Conservation (phyloP, 2,888 invertebrate species). For the Phaedon cochleariae region DNA sequence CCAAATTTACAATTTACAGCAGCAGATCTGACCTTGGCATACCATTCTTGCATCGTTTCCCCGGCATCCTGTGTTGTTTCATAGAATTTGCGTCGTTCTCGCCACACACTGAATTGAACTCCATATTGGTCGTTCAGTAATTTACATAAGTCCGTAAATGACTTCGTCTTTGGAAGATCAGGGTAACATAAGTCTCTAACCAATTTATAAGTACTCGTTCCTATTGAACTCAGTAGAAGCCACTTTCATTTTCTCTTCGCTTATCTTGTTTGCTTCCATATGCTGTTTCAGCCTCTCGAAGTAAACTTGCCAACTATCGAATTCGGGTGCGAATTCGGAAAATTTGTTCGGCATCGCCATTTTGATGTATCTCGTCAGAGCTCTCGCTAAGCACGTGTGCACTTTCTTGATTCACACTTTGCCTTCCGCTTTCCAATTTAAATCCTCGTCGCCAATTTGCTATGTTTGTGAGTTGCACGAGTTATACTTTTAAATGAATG, state of each 20-base stretch:
- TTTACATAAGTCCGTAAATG: not conserved
- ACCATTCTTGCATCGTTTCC: not conserved
- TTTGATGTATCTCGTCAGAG: not conserved
- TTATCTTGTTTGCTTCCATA: not conserved
- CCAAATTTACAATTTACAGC: not conserved
- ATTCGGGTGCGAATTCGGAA: not conserved
- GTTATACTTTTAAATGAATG: too few relatives aligned
- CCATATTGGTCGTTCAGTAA: not conserved
- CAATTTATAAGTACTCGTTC: not conserved
- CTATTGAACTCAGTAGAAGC: not conserved
- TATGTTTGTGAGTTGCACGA: too few relatives aligned
- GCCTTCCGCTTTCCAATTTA: not conserved
- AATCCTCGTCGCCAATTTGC: not conserved
- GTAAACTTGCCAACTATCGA: not conserved
- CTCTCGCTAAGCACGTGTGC: not conserved
- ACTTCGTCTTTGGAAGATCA: not conserved
- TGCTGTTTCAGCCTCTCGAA: too few relatives aligned
- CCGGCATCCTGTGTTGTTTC: not conserved
- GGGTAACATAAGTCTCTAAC: conserved; percentile 3
- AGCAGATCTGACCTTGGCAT: not conserved
- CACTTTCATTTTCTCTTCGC: not conserved
- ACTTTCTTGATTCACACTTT: not conserved
- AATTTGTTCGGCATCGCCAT: not conserved
- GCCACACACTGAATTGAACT: conserved; percentile 5
- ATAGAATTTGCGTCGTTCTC: not conserved